phyloP scores from a whole-genome alignment of 1,140 invertebrate genomes.

The Bombus picipes region DNA sequence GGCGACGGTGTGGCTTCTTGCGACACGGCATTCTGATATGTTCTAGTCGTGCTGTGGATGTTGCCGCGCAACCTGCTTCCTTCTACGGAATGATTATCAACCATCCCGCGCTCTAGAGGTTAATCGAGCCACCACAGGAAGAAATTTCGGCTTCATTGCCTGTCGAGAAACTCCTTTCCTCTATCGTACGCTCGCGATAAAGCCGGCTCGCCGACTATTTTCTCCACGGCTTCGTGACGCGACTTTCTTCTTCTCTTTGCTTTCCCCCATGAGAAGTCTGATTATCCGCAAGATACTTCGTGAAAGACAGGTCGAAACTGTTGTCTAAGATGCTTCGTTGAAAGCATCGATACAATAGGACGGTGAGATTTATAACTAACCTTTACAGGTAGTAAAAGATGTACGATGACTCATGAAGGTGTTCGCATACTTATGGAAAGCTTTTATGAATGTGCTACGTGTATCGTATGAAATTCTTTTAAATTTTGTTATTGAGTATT shows the following conservation, averaged over 20 bases:
- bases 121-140: constrained; percentile 41
- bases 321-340: neutral
- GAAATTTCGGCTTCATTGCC: constrained; percentile 44
- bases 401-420: too few relatives aligned
- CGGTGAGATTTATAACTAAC: neutral
- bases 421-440: too few relatives aligned
- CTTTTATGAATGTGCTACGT: too few relatives aligned
- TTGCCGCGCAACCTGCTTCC: constrained; percentile 26
- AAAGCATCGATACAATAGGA: neutral
- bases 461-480: too few relatives aligned
- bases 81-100: constrained; percentile 13
- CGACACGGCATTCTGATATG: constrained; percentile 54
- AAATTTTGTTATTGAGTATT: too few relatives aligned
- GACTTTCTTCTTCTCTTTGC: neutral
- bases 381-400: too few relatives aligned
- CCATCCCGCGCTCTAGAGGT: neutral
- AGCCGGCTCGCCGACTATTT: neutral
- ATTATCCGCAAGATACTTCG: neutral
- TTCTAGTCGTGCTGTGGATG: neutral
- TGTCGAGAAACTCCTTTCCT: constrained; percentile 35
- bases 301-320: neutral
- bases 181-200: constrained; percentile 18
- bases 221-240: neutral
- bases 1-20: constrained; percentile 47
- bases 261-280: neutral